Base-by-base conservation (phyloP, 2,888 invertebrate species). In the Nesidiocoris tenuis region DNA sequence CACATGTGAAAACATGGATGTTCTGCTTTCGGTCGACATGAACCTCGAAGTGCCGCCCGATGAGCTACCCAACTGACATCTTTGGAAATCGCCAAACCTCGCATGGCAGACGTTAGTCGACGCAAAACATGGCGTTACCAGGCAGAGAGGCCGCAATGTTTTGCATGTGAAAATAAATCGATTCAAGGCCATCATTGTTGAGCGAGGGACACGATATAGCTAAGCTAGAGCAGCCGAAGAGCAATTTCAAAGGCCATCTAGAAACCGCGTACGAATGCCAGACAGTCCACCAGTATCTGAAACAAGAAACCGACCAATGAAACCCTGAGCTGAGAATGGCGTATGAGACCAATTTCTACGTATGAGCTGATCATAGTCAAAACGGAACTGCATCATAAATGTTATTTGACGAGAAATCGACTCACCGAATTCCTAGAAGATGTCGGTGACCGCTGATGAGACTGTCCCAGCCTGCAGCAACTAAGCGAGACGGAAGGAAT, bases 391-490 rank as follows among this genome's bases (percentile, higher is more conserved):
- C 9, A 23, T n/a, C 56, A 17, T 70, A 65, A 59, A n/a, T 59
- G 24, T 59, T 39, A 39, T 39, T 39, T 39, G 39, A 39, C 39
- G 39, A 7, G 55, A 70, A 70, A 57, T n/a, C 24, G 59, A 70
- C 70, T 70, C 70, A 70, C 70, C 70, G 25, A 65, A 39, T 39
- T 39, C 39, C 39, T 3, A 39, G 39, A 39, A 7, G 39, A 39
- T 12, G 39, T 7, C 39, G 39, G 39, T 39, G 39, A 39, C 39
- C 39, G 39, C 39, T 70, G 70, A 67, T 16, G 67, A 56, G 67
- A 67, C 70, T 70, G 70, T 57, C 59, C 70, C 70, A 24, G 70
- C 24, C 70, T 70, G 70, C 70, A 70, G 70, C 70, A 70, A 25
- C 23, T 70, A 70, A n/a, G 24, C 61, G 39, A 39, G 5, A 39